Conservation (phyloP, 2,888 invertebrate genomes). For the Omphaloscelis lunosa region DNA sequence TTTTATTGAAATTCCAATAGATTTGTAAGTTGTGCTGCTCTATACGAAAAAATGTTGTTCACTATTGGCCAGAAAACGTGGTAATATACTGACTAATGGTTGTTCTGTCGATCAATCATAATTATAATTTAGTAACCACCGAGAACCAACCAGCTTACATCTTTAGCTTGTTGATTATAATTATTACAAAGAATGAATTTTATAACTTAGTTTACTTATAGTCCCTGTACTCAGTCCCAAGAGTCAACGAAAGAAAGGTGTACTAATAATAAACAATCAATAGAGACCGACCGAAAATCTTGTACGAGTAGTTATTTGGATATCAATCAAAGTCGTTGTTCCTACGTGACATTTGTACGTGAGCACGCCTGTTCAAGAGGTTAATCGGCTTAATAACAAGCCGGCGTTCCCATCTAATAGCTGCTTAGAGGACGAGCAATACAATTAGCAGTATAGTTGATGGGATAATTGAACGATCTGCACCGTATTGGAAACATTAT, state of each 20-base stretch:
- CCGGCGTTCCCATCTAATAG: conserved; percentile 65
- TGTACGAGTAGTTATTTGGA: conserved; percentile 54
- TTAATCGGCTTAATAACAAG: conserved; percentile 73
- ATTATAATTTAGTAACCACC: neutral
- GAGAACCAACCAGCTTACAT: neutral
- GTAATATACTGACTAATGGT: neutral
- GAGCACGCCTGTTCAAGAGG: conserved; percentile 64
- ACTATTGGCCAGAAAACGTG: neutral
- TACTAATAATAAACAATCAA: conserved; percentile 61
- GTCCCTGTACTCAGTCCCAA: conserved; percentile 17
- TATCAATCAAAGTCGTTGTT: conserved; percentile 56
- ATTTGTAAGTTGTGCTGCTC: neutral
- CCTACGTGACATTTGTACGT: conserved; percentile 60
- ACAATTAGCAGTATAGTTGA: conserved; percentile 71
- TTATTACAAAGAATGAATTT: neutral
- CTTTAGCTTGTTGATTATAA: conserved; percentile 8
- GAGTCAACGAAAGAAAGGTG: conserved; percentile 37
- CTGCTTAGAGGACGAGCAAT: conserved; percentile 65
- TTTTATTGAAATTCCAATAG: neutral
- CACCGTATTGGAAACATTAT: conserved; percentile 40
- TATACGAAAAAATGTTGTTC: neutral
- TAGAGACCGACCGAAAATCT: conserved; percentile 38
- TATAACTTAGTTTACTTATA: conserved; percentile 1
- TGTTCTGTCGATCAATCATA: neutral
- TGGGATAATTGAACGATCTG: conserved; percentile 47